Percentiles rank a stretch among this genome's conserved stretches.
phyloP scores from a whole-genome alignment of 2,888 invertebrate genomes.

The Philopedon plagiatum region DNA sequence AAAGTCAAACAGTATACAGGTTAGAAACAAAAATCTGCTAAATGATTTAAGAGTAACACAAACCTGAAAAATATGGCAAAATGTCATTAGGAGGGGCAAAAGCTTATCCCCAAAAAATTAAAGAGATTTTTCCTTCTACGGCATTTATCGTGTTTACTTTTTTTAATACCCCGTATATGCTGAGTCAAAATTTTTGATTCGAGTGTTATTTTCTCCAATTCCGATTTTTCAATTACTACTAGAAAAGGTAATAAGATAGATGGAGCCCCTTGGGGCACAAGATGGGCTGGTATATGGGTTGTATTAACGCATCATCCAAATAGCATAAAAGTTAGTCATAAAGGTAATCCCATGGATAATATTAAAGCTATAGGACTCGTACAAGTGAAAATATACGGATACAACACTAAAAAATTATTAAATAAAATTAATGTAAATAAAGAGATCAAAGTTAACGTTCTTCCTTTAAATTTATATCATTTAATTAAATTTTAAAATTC shows the following conservation, averaged over 20 bases:
- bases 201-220: no score
- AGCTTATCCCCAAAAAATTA: no score
- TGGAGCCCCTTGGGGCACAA: conserved; percentile 80
- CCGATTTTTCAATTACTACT: conserved; percentile 83
- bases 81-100: no score
- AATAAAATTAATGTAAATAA: conserved; percentile 75
- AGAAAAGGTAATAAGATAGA: conserved; percentile 78
- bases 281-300: conserved; percentile 77
- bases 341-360: conserved; percentile 73
- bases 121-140: no score
- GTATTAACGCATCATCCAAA: conserved; percentile 77
- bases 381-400: conserved; percentile 80
- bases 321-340: conserved; percentile 78
- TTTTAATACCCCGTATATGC: no score
- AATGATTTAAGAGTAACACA: no score
- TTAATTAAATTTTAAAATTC: conserved; percentile 75
- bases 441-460: conserved; percentile 65
- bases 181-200: no score
- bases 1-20: no score
- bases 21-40: no score
- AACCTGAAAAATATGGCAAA: no score
- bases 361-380: conserved; percentile 76
- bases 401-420: conserved; percentile 80
- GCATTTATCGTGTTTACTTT: no score
- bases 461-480: conserved; percentile 61